These are phyloP conservation scores for Drosophila suzukii DNA, from an alignment of 1,140 invertebrate genomes.

Conservation along the genomic window DNA sequence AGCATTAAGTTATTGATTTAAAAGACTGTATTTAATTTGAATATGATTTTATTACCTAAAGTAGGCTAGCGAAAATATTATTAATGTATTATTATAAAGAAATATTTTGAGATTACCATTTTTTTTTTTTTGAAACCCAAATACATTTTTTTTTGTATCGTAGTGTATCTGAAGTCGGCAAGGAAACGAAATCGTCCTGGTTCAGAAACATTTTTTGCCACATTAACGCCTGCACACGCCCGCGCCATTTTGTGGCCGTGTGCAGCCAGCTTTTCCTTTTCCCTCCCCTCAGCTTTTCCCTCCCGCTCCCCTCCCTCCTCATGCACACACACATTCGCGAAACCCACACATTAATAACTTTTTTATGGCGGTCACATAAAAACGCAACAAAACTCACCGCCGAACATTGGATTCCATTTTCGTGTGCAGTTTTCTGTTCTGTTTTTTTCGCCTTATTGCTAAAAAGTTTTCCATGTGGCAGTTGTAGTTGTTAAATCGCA, in stretches of 20 bases:
- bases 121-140: too few species aligned
- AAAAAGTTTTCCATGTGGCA: constrained; percentile 55
- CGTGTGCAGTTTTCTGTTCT: constrained; percentile 36
- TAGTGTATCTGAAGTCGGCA: neutral
- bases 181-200: neutral
- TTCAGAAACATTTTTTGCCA: constrained; percentile 75
- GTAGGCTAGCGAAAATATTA: too few species aligned
- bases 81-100: too few species aligned
- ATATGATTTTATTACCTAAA: too few species aligned
- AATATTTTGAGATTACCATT: too few species aligned
- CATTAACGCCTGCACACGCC: constrained; percentile 80
- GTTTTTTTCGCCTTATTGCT: constrained; percentile 9
- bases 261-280: constrained; percentile 37
- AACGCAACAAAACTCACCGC: constrained; percentile 75
- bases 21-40: too few species aligned
- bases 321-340: constrained; percentile 15
- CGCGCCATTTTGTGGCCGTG: constrained; percentile 64
- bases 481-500: constrained; percentile 80
- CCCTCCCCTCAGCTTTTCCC: neutral
- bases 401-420: constrained; percentile 71
- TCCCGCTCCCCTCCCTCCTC: neutral
- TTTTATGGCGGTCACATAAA: constrained; percentile 76
- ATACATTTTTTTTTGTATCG: neutral
- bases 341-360: constrained; percentile 73
- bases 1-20: too few species aligned